These are phyloP conservation scores for Cololabis saira DNA, from an alignment of 2,113 vertebrate genomes.

Conservation along the genomic window DNA sequence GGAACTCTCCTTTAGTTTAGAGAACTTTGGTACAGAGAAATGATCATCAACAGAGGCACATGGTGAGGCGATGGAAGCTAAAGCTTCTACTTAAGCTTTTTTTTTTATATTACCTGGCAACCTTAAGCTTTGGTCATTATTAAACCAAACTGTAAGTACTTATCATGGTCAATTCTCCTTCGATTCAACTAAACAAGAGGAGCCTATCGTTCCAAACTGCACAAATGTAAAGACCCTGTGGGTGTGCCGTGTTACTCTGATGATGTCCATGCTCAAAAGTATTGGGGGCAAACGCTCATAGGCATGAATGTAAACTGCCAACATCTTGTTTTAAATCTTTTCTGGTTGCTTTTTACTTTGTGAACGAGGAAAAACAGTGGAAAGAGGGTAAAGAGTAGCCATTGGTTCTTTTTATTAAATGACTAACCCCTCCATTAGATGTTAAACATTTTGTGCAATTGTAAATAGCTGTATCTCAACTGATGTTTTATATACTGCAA, in stretches of 20 bases:
- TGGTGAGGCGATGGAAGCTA: constrained; percentile 20
- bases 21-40: constrained; percentile 47
- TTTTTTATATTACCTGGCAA: background rate
- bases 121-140: background rate
- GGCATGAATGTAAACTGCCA: constrained; percentile 73
- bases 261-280: constrained; percentile 46
- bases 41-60: constrained; percentile 18
- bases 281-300: constrained; percentile 41
- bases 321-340: constrained; percentile 47
- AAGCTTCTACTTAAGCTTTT: constrained; percentile 14
- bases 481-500: constrained; percentile 60
- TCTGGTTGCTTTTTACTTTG: constrained; percentile 41
- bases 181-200: constrained; percentile 19
- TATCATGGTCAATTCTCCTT: constrained; percentile 22
- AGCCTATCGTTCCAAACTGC: constrained; percentile 45
- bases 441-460: constrained; percentile 56
- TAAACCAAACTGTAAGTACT: constrained; percentile 3
- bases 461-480: constrained; percentile 68
- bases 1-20: constrained; percentile 31
- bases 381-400: constrained; percentile 35
- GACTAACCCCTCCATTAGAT: constrained; percentile 51
- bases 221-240: constrained; percentile 67
- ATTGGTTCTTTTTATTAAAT: constrained; percentile 38
- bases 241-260: constrained; percentile 41
- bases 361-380: constrained; percentile 16